Evolutionary conservation across 2,797 vertebrate species (phyloP).

Genomic region (Acomys russatus): DNA sequence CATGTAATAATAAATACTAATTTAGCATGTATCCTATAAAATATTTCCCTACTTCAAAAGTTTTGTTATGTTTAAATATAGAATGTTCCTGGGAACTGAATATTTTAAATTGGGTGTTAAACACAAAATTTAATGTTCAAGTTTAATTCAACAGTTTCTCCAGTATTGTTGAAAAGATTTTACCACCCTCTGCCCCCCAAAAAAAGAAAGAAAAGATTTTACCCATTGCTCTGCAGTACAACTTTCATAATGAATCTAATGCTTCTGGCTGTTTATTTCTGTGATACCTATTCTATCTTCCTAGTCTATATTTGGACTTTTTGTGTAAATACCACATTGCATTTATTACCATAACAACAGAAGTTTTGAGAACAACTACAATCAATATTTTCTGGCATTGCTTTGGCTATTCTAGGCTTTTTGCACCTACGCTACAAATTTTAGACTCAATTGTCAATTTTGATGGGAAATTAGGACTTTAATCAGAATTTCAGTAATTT

Average conservation of each 20-base stretch:
- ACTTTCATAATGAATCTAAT: constrained; percentile 41
- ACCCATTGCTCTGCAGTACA: neutral
- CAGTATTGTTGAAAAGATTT: neutral
- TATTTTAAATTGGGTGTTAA: constrained; percentile 26
- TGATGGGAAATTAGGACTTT: constrained; percentile 18
- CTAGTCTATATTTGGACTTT: neutral
- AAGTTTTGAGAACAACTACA: neutral
- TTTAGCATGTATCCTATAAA: constrained; percentile 47
- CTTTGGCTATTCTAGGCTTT: constrained; percentile 22
- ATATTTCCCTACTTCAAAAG: neutral
- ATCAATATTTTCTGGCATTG: constrained; percentile 21
- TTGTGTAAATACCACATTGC: neutral
- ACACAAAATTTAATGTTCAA: neutral
- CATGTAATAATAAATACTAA: neutral
- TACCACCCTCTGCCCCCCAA: too few relatives aligned
- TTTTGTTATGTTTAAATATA: constrained; percentile 34
- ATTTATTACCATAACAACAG: neutral
- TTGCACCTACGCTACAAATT: constrained; percentile 4
- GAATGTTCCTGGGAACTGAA: neutral
- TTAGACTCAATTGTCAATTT: constrained; percentile 31
- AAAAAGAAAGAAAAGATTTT: neutral
- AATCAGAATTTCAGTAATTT: constrained; percentile 14
- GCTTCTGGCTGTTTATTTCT: constrained; percentile 1
- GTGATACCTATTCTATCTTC: neutral
- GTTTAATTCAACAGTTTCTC: constrained; percentile 1